These are phyloP conservation scores for Euwallacea fornicatus DNA, from an alignment of 1,140 invertebrate genomes.

Conservation along the genomic window DNA sequence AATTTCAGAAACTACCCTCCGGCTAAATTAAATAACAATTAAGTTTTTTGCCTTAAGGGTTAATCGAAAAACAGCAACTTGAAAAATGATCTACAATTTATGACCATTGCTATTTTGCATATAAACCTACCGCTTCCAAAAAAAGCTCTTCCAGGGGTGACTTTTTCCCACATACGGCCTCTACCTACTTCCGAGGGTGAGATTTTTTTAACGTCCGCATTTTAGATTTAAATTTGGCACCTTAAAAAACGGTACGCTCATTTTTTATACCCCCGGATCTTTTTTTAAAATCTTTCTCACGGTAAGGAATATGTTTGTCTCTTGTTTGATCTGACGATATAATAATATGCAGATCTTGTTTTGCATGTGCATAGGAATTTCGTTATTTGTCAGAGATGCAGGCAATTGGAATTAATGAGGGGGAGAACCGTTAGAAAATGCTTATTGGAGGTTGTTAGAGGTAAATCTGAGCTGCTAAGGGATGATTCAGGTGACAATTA, in stretches of 20 bases:
- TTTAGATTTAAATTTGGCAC: constrained; percentile 28
- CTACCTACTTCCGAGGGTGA: constrained; percentile 16
- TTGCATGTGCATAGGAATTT: constrained; percentile 4
- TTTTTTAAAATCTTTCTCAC: constrained; percentile 25
- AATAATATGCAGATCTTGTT: constrained; percentile 20
- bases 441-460: too few species aligned
- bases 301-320: constrained; percentile 29
- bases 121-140: neutral
- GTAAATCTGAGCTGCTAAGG: too few species aligned
- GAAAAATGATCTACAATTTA: constrained; percentile 43
- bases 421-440: too few species aligned
- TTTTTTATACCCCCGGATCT: constrained; percentile 1
- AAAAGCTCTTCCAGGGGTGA: constrained; percentile 25
- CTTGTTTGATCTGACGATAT: constrained; percentile 25
- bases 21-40: too few species aligned
- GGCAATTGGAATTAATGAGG: too few species aligned
- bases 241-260: constrained; percentile 26
- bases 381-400: too few species aligned
- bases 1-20: too few species aligned
- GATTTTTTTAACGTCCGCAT: constrained; percentile 13
- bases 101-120: constrained; percentile 14
- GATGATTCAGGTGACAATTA: too few species aligned
- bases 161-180: constrained; percentile 29
- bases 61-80: constrained; percentile 26
- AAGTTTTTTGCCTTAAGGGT: neutral